A percentile compares a stretch with the other conserved stretches of the same genome.
Evolutionary conservation across 2,888 invertebrate species (phyloP).

Genomic region (Linnaemya tessellans): DNA sequence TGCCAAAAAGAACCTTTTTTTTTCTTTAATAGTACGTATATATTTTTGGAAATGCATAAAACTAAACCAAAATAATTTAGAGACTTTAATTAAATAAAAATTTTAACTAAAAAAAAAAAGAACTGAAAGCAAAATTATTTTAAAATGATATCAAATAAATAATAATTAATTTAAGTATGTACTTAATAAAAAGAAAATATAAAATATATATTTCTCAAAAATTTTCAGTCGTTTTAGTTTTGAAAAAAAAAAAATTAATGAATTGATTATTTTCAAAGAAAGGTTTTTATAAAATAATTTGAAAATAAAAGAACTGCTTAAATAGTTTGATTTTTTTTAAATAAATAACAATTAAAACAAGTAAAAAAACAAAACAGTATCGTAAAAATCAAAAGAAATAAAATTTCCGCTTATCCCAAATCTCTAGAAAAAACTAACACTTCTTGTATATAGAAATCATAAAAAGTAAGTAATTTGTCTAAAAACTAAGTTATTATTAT

Average conservation of each 20-base stretch:
- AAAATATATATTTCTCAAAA: not conserved
- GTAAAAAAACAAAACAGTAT: not conserved
- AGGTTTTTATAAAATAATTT: constrained; percentile 32
- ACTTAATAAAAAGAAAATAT: constrained; percentile 36
- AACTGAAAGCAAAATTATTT: constrained; percentile 57
- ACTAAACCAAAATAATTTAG: constrained; percentile 47
- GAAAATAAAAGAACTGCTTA: constrained; percentile 54
- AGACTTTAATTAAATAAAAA: constrained; percentile 29
- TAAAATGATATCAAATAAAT: constrained; percentile 36
- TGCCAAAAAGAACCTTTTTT: constrained; percentile 58
- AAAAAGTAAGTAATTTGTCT: not conserved
- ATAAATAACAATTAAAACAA: not conserved
- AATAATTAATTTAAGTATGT: constrained; percentile 38
- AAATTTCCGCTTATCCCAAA: constrained; percentile 60
- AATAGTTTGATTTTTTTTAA: constrained; percentile 6
- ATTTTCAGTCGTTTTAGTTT: constrained; percentile 2
- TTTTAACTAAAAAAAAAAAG: constrained; percentile 50
- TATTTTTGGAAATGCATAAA: constrained; percentile 20
- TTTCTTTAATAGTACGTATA: constrained; percentile 1
- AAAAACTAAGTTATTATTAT: constrained; percentile 6
- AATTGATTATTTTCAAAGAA: not conserved
- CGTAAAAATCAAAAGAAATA: constrained; percentile 57
- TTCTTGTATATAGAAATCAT: constrained; percentile 39
- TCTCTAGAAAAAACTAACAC: constrained; percentile 8
- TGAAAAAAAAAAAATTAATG: constrained; percentile 6